Percentiles rank a stretch among this genome's conserved stretches.
phyloP scores from a whole-genome alignment of 2,888 invertebrate genomes.

The Caenorhabditis sp. region DNA sequence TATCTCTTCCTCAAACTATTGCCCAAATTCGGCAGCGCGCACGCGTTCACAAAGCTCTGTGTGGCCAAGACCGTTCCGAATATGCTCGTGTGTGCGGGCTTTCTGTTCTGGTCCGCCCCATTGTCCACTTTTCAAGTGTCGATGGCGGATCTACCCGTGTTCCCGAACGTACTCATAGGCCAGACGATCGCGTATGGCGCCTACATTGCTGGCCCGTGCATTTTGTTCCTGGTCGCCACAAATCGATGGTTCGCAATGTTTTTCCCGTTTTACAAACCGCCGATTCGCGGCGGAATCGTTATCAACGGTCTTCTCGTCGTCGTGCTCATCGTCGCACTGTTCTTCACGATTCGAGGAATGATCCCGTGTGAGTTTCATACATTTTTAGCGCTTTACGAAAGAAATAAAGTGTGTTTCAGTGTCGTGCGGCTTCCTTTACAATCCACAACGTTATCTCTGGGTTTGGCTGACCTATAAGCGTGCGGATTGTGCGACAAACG shows the following conservation, averaged over 20 bases:
- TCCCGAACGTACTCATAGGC: neutral
- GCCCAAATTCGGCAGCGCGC: neutral
- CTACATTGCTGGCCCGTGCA: conserved; percentile 5
- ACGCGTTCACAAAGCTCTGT: conserved; percentile 9
- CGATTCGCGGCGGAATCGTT: neutral
- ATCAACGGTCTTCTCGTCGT: neutral
- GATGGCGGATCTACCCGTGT: neutral
- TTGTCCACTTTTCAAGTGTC: neutral
- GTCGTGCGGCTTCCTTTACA: conserved; percentile 5
- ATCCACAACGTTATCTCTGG: conserved; percentile 3
- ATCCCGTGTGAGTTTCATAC: neutral
- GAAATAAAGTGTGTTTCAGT: neutral
- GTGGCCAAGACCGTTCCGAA: conserved; percentile 17
- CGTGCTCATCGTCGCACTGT: neutral
- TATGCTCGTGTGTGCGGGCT: neutral
- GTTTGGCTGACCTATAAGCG: neutral
- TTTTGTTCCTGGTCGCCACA: conserved; percentile 5
- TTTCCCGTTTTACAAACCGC: neutral
- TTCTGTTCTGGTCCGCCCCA: conserved; percentile 11
- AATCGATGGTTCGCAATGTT: conserved; percentile 2
- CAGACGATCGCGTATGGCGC: neutral
- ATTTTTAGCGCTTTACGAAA: neutral
- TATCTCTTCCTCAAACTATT: conserved; percentile 4
- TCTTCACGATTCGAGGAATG: too few relatives aligned
- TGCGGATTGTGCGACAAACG: neutral